A percentile compares a stretch with the other conserved stretches of the same genome.
phyloP scores from a whole-genome alignment of 2,888 invertebrate genomes.

The Ectropis crepuscularia region DNA sequence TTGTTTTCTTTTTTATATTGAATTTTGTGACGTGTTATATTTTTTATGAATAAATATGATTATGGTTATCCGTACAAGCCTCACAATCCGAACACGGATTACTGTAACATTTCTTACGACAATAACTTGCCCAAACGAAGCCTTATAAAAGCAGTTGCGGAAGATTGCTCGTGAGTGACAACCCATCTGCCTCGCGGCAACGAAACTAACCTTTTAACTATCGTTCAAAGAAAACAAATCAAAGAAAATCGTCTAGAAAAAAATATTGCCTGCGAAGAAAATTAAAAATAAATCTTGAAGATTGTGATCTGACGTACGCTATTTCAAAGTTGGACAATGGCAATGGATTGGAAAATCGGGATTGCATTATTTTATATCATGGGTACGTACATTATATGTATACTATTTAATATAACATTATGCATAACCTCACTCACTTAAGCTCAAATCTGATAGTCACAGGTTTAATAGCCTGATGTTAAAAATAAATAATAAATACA shows the following conservation, averaged over 20 bases:
- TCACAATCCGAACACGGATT: conserved; percentile 11
- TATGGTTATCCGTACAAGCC: neutral
- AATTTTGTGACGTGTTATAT: too few relatives aligned
- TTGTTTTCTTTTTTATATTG: too few relatives aligned
- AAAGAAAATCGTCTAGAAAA: too few relatives aligned
- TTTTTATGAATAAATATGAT: too few relatives aligned
- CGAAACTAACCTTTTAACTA: neutral
- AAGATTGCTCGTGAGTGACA: neutral
- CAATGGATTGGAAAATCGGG: conserved; percentile 20
- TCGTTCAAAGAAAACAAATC: too few relatives aligned
- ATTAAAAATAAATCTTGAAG: too few relatives aligned
- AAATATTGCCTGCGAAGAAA: too few relatives aligned
- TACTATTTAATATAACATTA: neutral
- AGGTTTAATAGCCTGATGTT: too few relatives aligned
- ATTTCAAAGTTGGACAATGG: neutral
- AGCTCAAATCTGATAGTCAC: too few relatives aligned
- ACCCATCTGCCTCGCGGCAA: conserved; percentile 16
- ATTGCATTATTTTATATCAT: conserved; percentile 5
- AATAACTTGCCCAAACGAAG: neutral
- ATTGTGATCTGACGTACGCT: too few relatives aligned
- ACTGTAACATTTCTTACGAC: conserved; percentile 15
- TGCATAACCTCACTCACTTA: neutral
- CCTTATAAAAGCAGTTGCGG: conserved; percentile 13
- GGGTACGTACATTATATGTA: conserved; percentile 11
- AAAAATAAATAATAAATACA: too few relatives aligned